Conservation (phyloP, 2,888 invertebrate species). For the Mimachlamys varia region DNA sequence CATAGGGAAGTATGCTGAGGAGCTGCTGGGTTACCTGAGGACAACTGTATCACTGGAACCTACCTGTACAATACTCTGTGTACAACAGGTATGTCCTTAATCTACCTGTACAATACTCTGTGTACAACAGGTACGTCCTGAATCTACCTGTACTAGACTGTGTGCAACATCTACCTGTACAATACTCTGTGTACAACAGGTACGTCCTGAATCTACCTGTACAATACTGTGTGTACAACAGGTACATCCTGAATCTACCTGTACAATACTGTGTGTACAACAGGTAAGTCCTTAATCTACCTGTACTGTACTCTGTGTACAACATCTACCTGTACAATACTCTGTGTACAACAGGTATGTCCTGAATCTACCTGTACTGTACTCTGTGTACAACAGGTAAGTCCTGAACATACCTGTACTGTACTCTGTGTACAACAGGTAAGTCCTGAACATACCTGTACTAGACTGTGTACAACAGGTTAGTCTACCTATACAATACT, state of each 20-base stretch:
- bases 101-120: neutral
- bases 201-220: neutral
- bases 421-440: neutral
- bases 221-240: neutral
- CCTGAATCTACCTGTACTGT: too few relatives aligned
- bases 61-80: constrained; percentile 87
- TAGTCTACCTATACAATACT: too few relatives aligned
- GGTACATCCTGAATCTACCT: neutral
- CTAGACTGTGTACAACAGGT: neutral
- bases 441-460: too few relatives aligned
- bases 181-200: too few relatives aligned
- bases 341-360: too few relatives aligned
- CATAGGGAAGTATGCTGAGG: constrained; percentile 90
- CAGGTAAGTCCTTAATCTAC: too few relatives aligned
- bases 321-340: neutral
- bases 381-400: neutral
- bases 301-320: neutral
- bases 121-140: neutral
- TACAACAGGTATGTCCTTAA: constrained; percentile 86
- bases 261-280: neutral
- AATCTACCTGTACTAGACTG: neutral
- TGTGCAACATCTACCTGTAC: neutral
- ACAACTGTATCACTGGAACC: constrained; percentile 88
- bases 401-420: neutral
- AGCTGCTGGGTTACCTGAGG: constrained; percentile 89